Percentiles rank a stretch among this genome's conserved stretches.
Evolutionary conservation across 2,113 vertebrate genomes (phyloP).

Genomic region (Phrynosoma platyrhinos): DNA sequence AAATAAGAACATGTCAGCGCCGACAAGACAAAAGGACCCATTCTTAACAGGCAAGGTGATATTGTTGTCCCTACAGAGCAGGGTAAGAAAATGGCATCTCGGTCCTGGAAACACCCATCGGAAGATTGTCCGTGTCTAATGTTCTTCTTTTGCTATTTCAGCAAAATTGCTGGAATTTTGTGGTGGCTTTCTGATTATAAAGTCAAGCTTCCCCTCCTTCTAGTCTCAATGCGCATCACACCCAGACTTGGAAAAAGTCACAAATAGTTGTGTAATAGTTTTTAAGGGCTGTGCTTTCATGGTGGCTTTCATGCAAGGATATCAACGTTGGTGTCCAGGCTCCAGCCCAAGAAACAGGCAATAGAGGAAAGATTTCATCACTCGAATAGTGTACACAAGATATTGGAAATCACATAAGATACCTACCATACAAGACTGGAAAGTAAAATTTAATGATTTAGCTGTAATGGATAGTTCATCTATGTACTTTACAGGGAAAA

Average conservation of each 20-base stretch:
- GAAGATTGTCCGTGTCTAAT: background rate
- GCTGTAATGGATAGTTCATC: too few species aligned
- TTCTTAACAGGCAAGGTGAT: conserved; percentile 16
- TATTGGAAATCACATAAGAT: too few species aligned
- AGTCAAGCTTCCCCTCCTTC: background rate
- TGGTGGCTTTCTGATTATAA: background rate
- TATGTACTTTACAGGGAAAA: too few species aligned
- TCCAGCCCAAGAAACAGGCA: background rate
- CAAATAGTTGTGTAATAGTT: too few species aligned
- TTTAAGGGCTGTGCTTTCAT: background rate
- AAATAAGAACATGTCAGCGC: background rate
- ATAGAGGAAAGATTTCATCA: background rate
- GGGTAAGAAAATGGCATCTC: background rate
- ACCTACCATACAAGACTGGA: too few species aligned
- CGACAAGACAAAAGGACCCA: background rate
- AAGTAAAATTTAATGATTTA: too few species aligned
- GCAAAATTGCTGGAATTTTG: background rate
- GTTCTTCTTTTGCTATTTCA: background rate
- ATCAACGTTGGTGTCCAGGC: background rate
- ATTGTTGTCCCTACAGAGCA: background rate
- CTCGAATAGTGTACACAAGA: too few species aligned
- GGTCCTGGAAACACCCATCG: background rate
- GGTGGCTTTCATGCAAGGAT: background rate
- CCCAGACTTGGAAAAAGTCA: background rate
- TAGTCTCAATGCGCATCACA: background rate